Evolutionary conservation across 1,140 invertebrate species (phyloP).

Genomic region (Philopotamus ludificatus): DNA sequence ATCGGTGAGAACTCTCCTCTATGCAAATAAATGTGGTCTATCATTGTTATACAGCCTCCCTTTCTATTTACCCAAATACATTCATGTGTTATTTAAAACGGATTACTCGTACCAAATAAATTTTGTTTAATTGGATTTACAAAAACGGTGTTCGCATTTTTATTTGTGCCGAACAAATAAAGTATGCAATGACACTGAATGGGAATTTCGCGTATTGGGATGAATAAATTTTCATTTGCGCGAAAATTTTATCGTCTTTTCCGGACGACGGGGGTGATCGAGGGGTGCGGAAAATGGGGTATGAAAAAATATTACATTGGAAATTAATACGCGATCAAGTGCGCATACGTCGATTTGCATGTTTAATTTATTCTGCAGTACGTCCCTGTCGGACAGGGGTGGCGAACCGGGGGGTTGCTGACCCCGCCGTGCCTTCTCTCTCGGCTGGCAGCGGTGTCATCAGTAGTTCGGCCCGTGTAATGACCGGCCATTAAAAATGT

Average conservation of each 20-base stretch:
- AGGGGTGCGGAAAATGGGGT: too few species aligned
- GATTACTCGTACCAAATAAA: too few species aligned
- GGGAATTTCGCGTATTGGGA: not conserved
- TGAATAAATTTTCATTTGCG: not conserved
- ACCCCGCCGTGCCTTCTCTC: too few species aligned
- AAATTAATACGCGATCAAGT: conserved; percentile 23
- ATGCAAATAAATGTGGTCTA: too few species aligned
- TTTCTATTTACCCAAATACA: too few species aligned
- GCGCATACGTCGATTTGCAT: conserved; percentile 14
- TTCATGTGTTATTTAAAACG: too few species aligned
- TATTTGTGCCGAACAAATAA: not conserved
- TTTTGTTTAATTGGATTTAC: not conserved
- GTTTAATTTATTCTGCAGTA: conserved; percentile 16
- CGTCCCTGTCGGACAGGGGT: not conserved
- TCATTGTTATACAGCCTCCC: too few species aligned
- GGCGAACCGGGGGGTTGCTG: not conserved
- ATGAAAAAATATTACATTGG: not conserved
- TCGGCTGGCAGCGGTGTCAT: not conserved
- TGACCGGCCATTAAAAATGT: too few species aligned
- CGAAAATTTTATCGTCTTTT: not conserved
- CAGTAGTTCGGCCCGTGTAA: too few species aligned
- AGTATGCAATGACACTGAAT: not conserved
- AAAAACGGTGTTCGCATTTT: not conserved
- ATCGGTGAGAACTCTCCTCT: too few species aligned
- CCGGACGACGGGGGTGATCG: too few species aligned